Evolutionary conservation across 2,113 vertebrate genomes (phyloP).

Genomic region (Balaenoptera acutorostrata): DNA sequence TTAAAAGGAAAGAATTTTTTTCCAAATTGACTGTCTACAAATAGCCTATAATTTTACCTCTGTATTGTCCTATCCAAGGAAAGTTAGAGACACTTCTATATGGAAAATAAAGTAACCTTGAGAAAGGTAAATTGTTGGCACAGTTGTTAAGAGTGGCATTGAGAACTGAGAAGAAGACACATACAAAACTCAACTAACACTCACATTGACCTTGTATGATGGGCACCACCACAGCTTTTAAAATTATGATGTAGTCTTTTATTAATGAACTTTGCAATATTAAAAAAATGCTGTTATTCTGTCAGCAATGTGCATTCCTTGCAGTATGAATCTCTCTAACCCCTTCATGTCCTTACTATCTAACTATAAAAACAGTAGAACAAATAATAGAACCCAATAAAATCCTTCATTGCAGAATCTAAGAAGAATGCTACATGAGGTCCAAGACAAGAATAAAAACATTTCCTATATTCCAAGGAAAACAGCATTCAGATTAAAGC

Average conservation of each 20-base stretch:
- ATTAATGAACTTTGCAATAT: conserved; percentile 56
- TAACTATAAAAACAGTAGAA: conserved; percentile 54
- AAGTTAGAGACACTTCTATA: not conserved
- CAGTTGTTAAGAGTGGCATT: not conserved
- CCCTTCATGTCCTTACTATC: conserved; percentile 12
- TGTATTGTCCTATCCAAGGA: not conserved
- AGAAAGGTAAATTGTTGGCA: conserved; percentile 23
- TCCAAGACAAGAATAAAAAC: conserved; percentile 34
- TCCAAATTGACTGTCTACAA: not conserved
- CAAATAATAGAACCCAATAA: conserved; percentile 53
- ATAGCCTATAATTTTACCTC: not conserved
- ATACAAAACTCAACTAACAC: not conserved
- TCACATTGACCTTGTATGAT: conserved; percentile 5
- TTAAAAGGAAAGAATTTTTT: not conserved
- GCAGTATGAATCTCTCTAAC: conserved; percentile 61
- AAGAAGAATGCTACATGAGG: conserved; percentile 36
- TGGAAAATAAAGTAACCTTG: conserved; percentile 51
- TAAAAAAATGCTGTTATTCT: conserved; percentile 42
- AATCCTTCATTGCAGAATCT: conserved; percentile 9
- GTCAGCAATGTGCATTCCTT: conserved; percentile 41
- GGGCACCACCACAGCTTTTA: not conserved
- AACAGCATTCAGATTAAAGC: conserved; percentile 61
- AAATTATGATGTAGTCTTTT: conserved; percentile 45
- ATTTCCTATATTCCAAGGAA: conserved; percentile 42
- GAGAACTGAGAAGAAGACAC: not conserved